Base-by-base conservation (phyloP, 2,888 invertebrate genomes). In the Conistra vaccinii region DNA sequence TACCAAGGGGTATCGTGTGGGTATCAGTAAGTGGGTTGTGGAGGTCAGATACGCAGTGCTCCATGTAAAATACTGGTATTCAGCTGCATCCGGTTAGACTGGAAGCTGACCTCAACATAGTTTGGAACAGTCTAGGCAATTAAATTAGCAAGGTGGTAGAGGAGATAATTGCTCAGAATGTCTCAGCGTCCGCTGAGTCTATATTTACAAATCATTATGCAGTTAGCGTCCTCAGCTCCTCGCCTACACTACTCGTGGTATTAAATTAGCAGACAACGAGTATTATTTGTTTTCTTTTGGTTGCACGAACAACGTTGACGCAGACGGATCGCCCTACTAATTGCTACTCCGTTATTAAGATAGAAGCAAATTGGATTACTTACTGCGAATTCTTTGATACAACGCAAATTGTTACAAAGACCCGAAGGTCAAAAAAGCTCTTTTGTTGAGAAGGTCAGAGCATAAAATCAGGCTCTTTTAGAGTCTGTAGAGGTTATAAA, bases 301-400 rank as follows among this genome's bases (percentile, higher is more conserved):
- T 75, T 68, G 39, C 58, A 61, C 66, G 32, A 58, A 70, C 42
- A 61, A 66, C n/a, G 65, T 72, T 68, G 84, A 81, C 85, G 45
- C 23, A 75, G 81, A 85, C 32, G 35, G 71, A 81, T 85, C 39
- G 61, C 17, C 5, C 10, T 3, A 29, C 77, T 79, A 81, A 84
- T 81, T 79, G 72, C 53, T 45, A 69, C 39, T 51, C 6, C n/a
- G 45, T 66, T 70, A 73, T 71, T 62, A 69, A 62, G 53, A 69
- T 78, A 80, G 45, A 69, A 75, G 55, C 60, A 45, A 68, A 83
- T 80, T 74, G 70, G 58, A 76, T 80, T 80, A 80, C 35, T 62
- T 39, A 45, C 32, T 42, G 20, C 17, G 58, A 58, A 67, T 70
- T 71, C 65, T 76, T 57, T 65, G 48, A 63, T 57, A 42, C 26